A percentile compares a stretch with the other conserved stretches of the same genome.
Conservation (phyloP, 2,797 vertebrate species). For the Centropyge bicolor region DNA sequence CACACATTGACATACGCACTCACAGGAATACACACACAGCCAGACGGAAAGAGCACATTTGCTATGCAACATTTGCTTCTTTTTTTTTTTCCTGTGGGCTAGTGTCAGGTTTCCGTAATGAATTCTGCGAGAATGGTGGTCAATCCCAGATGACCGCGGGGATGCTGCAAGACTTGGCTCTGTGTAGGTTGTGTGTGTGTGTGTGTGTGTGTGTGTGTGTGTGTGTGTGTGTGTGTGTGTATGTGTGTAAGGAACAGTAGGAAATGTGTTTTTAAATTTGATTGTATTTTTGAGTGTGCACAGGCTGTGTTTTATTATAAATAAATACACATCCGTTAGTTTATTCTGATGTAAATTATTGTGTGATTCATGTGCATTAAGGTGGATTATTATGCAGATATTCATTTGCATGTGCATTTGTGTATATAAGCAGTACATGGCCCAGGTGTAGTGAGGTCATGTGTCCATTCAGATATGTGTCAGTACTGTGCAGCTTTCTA, state of each 20-base stretch:
- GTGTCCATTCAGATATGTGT: conserved; percentile 35
- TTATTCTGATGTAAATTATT: neutral
- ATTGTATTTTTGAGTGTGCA: neutral
- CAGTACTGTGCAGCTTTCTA: conserved; percentile 13
- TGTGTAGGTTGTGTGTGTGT: too few species aligned
- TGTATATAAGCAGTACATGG: neutral
- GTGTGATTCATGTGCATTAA: neutral
- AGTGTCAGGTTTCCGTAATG: conserved; percentile 78
- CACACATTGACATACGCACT: neutral
- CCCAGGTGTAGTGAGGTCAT: conserved; percentile 26
- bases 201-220: conserved; percentile 6
- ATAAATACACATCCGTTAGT: neutral
- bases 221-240: conserved; percentile 8
- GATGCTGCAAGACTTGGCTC: conserved; percentile 8
- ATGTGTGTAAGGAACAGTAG: neutral
- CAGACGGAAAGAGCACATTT: conserved; percentile 44
- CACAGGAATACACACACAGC: conserved; percentile 4
- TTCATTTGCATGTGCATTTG: neutral
- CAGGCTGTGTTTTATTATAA: neutral
- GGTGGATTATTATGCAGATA: conserved; percentile 17
- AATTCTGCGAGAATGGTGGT: conserved; percentile 66
- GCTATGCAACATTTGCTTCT: conserved; percentile 61
- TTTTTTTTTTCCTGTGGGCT: conserved; percentile 46
- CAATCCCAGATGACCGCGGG: conserved; percentile 65
- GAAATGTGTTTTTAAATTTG: neutral